Base-by-base conservation (phyloP, 2,113 vertebrate genomes). In the Apteryx owenii region DNA sequence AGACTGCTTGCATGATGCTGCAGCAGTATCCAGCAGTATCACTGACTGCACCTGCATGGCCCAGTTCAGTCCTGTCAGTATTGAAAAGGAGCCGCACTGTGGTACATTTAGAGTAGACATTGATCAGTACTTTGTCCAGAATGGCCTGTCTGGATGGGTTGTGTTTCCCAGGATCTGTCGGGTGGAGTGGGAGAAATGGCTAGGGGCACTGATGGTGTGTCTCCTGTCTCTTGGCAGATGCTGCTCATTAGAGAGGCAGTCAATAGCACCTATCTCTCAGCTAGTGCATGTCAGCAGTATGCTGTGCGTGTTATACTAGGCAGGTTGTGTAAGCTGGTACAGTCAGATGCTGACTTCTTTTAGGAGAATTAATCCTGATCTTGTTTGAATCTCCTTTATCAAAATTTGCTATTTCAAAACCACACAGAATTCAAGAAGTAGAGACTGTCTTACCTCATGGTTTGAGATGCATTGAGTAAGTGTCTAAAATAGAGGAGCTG, bases 161-260 rank as follows among this genome's bases (percentile, higher is more conserved):
- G 33, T 29, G 29, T 19, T 75, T 66, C n/a, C 28, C 20, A 40
- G 15, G 7, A 15, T 12, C 28, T 78, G 44, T 28, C 11, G 40
- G 23, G 5, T 48, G 62, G 61, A 13, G 33, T 64, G 70, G 16
- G 33, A 58, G 62, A 25, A 38, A 10, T 5, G 31, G 31, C 19
- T 31, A 16, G 25, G 29, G 0, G 4, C 7, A 5, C 14, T 22
- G 50, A 13, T n/a, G 36, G 9, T 4, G 5, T 13, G 2, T 51
- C 33, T 36, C 50, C 7, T 28, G 5, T 69, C 64, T 40, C 71
- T 53, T 53, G 36, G 16, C 50, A 60, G 53, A 5, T 33, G 28
- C 48, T 25, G 76, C 81, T 68, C 28, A 12, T 56, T 26, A 16
- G 26, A 28, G 81, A 22, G 44, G 46, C 26, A 5, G 44, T 12